These are phyloP conservation scores for Teleiodes luculella DNA, from an alignment of 2,888 invertebrate genomes.

Conservation along the genomic window DNA sequence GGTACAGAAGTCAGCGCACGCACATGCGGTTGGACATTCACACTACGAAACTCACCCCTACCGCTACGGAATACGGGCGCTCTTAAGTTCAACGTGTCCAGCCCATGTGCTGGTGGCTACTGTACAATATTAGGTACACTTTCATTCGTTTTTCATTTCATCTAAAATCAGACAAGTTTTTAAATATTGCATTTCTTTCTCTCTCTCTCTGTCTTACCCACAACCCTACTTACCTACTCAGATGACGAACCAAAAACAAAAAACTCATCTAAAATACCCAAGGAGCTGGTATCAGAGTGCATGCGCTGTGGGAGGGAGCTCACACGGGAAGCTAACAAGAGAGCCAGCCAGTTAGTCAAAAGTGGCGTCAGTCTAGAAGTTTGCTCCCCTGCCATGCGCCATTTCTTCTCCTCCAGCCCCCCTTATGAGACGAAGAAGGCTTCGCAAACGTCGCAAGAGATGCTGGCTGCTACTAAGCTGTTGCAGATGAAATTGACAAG, in stretches of 20 bases:
- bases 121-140: too few species aligned
- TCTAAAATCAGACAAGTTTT: too few species aligned
- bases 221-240: slow-evolving; percentile 17
- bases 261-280: slow-evolving; percentile 46
- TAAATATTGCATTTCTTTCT: too few species aligned
- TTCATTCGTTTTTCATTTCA: too few species aligned
- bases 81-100: too few species aligned
- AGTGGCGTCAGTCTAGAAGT: slow-evolving; percentile 54
- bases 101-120: too few species aligned
- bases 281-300: slow-evolving; percentile 75
- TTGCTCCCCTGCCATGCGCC: slow-evolving; percentile 52
- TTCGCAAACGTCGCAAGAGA: slow-evolving; percentile 57
- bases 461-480: slow-evolving; percentile 62
- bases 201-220: neutral
- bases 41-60: too few species aligned
- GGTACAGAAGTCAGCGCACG: too few species aligned
- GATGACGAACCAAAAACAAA: slow-evolving; percentile 60
- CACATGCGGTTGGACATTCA: too few species aligned
- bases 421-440: slow-evolving; percentile 53
- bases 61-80: too few species aligned
- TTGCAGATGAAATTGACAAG: slow-evolving; percentile 55
- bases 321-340: slow-evolving; percentile 46
- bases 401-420: slow-evolving; percentile 57
- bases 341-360: slow-evolving; percentile 54
- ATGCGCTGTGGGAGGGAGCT: slow-evolving; percentile 58